phyloP scores from a whole-genome alignment of 2,888 invertebrate species.

The Pilophorus perplexus region DNA sequence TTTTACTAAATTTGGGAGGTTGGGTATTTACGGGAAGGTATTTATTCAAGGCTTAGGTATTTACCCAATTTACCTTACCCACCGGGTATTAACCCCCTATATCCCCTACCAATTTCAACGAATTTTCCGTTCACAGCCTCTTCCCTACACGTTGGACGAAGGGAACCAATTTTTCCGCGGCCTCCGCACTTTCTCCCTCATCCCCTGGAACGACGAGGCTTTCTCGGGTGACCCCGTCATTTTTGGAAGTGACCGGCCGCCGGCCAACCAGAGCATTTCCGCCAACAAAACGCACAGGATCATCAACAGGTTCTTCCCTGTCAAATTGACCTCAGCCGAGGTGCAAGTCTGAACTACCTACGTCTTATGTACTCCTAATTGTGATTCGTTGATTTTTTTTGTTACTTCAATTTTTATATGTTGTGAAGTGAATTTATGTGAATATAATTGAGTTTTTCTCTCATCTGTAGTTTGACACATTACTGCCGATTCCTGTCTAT shows the following conservation, averaged over 20 bases:
- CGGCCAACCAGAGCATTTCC: no score
- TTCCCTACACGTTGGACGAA: neutral
- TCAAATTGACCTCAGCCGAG: constrained; percentile 2
- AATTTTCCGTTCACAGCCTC: neutral
- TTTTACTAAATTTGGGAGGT: no score
- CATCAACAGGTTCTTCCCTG: neutral
- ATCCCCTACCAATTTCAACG: neutral
- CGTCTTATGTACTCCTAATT: no score
- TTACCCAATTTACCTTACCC: neutral
- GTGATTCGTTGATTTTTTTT: no score
- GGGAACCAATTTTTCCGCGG: constrained; percentile 19
- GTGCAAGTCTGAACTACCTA: neutral
- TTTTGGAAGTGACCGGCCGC: constrained; percentile 2
- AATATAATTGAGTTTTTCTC: no score
- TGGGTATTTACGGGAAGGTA: no score
- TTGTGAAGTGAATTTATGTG: no score
- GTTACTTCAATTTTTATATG: no score
- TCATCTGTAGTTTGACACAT: no score
- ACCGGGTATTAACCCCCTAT: neutral
- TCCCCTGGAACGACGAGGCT: constrained; percentile 22
- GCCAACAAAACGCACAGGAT: neutral
- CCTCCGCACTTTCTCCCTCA: constrained; percentile 7
- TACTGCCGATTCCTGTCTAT: no score
- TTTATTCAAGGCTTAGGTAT: no score
- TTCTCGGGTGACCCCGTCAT: neutral